Percentiles rank a stretch among this genome's conserved stretches.
Conservation (phyloP, 2,888 invertebrate species). For the Coelogynopora nodosa region DNA sequence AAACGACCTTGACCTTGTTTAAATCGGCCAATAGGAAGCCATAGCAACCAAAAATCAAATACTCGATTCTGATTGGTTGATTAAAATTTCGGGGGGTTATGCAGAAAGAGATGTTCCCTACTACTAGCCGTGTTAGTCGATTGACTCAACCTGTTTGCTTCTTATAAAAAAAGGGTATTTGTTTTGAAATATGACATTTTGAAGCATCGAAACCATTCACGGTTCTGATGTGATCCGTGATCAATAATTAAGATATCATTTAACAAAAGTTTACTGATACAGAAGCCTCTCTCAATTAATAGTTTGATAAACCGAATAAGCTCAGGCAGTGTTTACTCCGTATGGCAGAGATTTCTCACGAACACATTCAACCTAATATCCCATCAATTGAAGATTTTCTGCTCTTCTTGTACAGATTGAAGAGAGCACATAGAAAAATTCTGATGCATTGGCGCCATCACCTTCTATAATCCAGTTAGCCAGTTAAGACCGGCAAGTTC, state of each 20-base stretch:
- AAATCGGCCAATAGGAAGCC: too few relatives aligned
- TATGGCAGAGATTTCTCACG: slow-evolving; percentile 21
- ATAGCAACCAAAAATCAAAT: too few relatives aligned
- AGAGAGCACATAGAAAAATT: not conserved
- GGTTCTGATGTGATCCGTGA: slow-evolving; percentile 8
- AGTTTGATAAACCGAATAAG: not conserved
- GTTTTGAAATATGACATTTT: slow-evolving; percentile 3
- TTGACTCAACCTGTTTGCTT: slow-evolving; percentile 16
- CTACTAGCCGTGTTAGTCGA: not conserved
- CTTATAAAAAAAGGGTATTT: not conserved
- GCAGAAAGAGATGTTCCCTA: too few relatives aligned
- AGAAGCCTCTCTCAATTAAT: slow-evolving; percentile 23
- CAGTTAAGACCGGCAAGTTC: not conserved
- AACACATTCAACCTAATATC: slow-evolving; percentile 1
- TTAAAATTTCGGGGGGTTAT: too few relatives aligned
- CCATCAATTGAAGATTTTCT: not conserved
- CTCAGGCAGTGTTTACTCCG: not conserved
- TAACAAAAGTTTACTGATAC: not conserved
- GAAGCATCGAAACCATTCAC: not conserved
- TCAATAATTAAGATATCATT: slow-evolving; percentile 9
- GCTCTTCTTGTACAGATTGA: not conserved
- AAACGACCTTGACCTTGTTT: too few relatives aligned
- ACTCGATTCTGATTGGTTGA: too few relatives aligned
- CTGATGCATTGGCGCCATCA: not conserved
- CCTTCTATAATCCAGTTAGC: not conserved